These are phyloP conservation scores for Chiroxiphia lanceolata DNA, from an alignment of 2,797 vertebrate species.

Conservation along the genomic window DNA sequence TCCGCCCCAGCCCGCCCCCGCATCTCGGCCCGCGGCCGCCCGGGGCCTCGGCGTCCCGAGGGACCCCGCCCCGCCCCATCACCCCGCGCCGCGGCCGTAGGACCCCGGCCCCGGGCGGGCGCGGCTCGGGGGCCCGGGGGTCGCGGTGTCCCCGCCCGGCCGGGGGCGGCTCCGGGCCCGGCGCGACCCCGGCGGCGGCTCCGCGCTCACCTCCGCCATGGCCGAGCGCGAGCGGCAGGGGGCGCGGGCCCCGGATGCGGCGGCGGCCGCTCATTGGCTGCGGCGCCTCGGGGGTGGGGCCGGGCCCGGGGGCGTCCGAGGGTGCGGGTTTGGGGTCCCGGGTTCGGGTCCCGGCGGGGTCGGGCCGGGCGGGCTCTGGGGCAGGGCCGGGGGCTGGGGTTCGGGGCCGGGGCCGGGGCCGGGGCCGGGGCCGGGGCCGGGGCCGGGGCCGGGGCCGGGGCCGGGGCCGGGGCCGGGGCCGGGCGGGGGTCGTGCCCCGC, in stretches of 20 bases:
- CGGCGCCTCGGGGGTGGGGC: neutral
- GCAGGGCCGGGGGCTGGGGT: neutral
- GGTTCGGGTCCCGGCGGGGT: too few species aligned
- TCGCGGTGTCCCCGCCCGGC: neutral
- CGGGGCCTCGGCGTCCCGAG: neutral
- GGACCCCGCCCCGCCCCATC: neutral
- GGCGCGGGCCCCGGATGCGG: conserved; percentile 66
- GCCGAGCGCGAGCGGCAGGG: conserved; percentile 68
- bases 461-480: neutral
- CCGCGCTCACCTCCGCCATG: conserved; percentile 76
- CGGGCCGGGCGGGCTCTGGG: neutral
- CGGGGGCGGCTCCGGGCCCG: neutral
- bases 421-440: neutral
- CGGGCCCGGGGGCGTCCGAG: neutral
- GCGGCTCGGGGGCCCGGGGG: too few species aligned
- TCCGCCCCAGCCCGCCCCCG: neutral
- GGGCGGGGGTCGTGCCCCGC: accelerated
- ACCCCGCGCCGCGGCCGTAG: neutral
- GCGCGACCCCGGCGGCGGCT: conserved; percentile 27
- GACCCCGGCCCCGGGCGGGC: neutral
- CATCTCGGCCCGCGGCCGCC: neutral
- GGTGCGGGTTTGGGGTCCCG: neutral
- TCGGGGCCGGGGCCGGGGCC: neutral
- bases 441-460: neutral
- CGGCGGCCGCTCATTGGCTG: conserved; percentile 53